Evolutionary conservation across 2,888 invertebrate species (phyloP).

Genomic region (Trilocha varians): DNA sequence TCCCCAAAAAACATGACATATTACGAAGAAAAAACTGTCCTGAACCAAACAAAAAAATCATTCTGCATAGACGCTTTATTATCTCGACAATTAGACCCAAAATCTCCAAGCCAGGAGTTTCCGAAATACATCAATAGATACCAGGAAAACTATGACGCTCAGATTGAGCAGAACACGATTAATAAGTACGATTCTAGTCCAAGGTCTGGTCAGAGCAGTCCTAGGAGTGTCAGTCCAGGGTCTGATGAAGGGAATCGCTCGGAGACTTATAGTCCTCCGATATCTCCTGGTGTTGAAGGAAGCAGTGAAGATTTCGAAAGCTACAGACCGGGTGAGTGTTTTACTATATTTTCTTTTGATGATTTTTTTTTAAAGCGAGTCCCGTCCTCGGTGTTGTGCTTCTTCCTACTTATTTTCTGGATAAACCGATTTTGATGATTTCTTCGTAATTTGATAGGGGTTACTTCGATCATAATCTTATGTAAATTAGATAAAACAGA

Average conservation of each 20-base stretch:
- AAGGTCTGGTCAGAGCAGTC: slow-evolving; percentile 40
- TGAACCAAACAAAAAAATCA: slow-evolving; percentile 76
- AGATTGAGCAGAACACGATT: slow-evolving; percentile 62
- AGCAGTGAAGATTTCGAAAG: slow-evolving; percentile 60
- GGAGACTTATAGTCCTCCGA: slow-evolving; percentile 85
- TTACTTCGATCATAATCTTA: slow-evolving; percentile 4
- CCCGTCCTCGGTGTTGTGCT: too few relatives aligned
- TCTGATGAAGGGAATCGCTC: slow-evolving; percentile 76
- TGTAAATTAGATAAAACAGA: too few relatives aligned
- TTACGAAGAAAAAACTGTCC: slow-evolving; percentile 55
- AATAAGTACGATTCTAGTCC: slow-evolving; percentile 31
- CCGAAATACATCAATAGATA: slow-evolving; percentile 45
- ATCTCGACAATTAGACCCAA: slow-evolving; percentile 68
- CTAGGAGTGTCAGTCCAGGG: slow-evolving; percentile 52
- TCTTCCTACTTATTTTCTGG: too few relatives aligned
- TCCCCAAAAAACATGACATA: slow-evolving; percentile 59
- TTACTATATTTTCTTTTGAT: background rate
- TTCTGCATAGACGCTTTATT: slow-evolving; percentile 93
- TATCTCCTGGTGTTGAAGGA: slow-evolving; percentile 89
- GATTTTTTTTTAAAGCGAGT: too few relatives aligned
- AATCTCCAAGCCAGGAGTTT: slow-evolving; percentile 16
- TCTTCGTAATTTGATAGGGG: too few relatives aligned
- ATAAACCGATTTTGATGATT: too few relatives aligned
- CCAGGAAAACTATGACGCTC: slow-evolving; percentile 58
- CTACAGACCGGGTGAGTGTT: slow-evolving; percentile 52